Conservation (phyloP, 2,797 vertebrate genomes). For the Chloroceryle amazona region DNA sequence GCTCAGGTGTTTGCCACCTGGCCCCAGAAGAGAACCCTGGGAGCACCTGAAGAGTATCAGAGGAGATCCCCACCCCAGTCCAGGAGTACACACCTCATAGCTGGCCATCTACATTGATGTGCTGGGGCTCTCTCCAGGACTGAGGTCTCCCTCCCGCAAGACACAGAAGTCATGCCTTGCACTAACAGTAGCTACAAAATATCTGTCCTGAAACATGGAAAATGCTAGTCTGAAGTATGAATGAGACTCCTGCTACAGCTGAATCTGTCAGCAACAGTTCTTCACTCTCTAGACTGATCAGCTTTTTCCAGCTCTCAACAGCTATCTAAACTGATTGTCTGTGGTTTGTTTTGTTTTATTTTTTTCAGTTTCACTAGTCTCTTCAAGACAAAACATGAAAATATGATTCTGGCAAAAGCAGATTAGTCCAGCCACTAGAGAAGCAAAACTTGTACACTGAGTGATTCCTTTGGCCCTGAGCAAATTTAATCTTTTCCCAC, state of each 20-base stretch:
- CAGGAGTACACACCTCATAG: background rate
- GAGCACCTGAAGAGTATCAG: background rate
- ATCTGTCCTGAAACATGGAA: background rate
- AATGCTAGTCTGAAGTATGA: background rate
- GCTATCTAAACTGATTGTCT: background rate
- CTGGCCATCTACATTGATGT: background rate
- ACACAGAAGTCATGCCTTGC: background rate
- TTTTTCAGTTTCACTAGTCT: background rate
- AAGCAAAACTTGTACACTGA: background rate
- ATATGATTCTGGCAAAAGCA: constrained; percentile 1
- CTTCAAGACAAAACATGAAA: constrained; percentile 23
- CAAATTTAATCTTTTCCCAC: constrained; percentile 23
- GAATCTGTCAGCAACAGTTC: background rate
- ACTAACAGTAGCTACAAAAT: background rate
- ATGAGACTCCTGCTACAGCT: background rate
- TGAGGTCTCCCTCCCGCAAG: background rate
- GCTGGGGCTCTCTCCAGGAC: background rate
- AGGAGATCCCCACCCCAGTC: background rate
- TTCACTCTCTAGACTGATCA: background rate
- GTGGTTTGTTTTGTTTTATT: background rate
- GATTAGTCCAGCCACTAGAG: constrained; percentile 23
- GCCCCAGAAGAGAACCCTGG: background rate
- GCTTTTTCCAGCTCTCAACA: background rate
- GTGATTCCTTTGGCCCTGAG: background rate
- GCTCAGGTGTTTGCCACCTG: background rate